These are phyloP conservation scores for Cylloceria caligata DNA, from an alignment of 2,888 invertebrate genomes.

Conservation along the genomic window DNA sequence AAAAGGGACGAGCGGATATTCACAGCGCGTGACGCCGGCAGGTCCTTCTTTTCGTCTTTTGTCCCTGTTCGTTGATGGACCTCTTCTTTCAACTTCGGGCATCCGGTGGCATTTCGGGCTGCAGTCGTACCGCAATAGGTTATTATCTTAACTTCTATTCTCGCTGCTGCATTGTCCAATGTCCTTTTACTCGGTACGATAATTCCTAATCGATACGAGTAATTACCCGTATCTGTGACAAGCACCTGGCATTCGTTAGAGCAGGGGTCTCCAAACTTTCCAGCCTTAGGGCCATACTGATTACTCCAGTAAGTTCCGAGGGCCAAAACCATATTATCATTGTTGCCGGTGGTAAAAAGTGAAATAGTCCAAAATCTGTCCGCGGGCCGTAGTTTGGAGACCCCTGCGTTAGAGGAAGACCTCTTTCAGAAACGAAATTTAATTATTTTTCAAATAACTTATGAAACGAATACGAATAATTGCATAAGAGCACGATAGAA, in stretches of 20 bases:
- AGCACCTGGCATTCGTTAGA: too few relatives aligned
- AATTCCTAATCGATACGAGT: conserved; percentile 5
- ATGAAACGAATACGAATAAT: too few relatives aligned
- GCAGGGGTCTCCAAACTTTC: too few relatives aligned
- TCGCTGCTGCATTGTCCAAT: conserved; percentile 1
- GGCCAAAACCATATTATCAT: too few relatives aligned
- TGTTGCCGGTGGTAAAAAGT: too few relatives aligned
- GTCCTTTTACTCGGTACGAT: not conserved
- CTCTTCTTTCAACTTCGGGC: conserved; percentile 14
- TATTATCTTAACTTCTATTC: not conserved
- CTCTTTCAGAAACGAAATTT: not conserved
- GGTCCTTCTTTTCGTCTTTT: conserved; percentile 55
- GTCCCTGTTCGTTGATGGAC: not conserved
- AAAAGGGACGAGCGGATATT: conserved; percentile 19
- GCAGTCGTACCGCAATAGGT: not conserved
- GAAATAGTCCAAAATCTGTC: too few relatives aligned
- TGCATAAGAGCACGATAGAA: too few relatives aligned
- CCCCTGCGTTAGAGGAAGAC: too few relatives aligned
- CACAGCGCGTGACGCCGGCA: conserved; percentile 36
- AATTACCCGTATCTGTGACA: not conserved
- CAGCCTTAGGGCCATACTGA: too few relatives aligned
- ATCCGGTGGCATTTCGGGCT: conserved; percentile 55
- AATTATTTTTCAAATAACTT: not conserved
- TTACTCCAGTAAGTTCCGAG: too few relatives aligned
- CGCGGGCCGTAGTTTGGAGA: too few relatives aligned